These are phyloP conservation scores for Montifringilla adamsi DNA, from an alignment of 2,113 vertebrate genomes.

Conservation along the genomic window DNA sequence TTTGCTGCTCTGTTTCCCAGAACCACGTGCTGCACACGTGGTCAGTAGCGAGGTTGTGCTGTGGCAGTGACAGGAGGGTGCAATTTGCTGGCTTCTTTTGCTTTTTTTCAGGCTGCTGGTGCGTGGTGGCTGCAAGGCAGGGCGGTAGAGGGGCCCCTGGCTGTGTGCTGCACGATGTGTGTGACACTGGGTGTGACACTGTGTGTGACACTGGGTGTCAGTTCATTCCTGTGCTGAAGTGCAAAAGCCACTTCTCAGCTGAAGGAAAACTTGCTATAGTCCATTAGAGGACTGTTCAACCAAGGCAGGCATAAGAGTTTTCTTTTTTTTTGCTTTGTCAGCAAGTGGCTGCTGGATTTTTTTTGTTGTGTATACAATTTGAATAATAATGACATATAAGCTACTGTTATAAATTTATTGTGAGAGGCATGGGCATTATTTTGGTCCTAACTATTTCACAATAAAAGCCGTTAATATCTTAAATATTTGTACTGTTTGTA, in stretches of 20 bases:
- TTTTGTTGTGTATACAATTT: not conserved
- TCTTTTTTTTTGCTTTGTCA: not conserved
- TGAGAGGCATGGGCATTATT: not conserved
- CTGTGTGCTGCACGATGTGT: not conserved
- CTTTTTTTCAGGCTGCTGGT: not conserved
- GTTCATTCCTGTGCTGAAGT: not conserved
- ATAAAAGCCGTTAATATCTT: not conserved
- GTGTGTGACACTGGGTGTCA: not conserved
- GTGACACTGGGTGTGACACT: not conserved
- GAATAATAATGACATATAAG: not conserved
- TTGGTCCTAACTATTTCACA: not conserved
- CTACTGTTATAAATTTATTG: not conserved
- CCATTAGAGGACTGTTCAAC: not conserved
- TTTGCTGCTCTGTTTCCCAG: not conserved
- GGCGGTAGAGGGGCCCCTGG: fast-evolving
- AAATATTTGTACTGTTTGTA: slow-evolving; percentile 24
- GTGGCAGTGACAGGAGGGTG: not conserved
- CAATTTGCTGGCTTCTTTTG: not conserved
- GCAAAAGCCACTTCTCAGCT: not conserved
- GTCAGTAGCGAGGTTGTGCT: fast-evolving
- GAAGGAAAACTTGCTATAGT: not conserved
- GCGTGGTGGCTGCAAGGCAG: not conserved
- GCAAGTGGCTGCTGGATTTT: not conserved
- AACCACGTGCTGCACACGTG: fast-evolving
- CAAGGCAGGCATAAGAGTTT: not conserved